Percentiles rank a stretch among this genome's conserved stretches.
Conservation (phyloP, 2,113 vertebrate genomes). For the Myiopsitta monachus region DNA sequence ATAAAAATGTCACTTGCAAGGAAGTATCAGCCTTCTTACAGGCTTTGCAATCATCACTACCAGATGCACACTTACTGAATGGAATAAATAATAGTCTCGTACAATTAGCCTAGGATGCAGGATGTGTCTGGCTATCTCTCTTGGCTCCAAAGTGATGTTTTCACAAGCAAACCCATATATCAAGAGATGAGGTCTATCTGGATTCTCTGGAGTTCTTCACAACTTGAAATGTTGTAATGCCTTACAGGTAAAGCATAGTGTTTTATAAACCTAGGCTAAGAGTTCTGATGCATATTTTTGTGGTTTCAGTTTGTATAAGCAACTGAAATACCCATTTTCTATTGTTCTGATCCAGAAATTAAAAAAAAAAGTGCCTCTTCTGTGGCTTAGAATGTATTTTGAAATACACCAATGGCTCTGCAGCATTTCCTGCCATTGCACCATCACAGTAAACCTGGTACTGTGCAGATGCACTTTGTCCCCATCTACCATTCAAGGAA, state of each 20-base stretch:
- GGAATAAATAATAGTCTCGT: constrained; percentile 46
- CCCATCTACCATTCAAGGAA: neutral
- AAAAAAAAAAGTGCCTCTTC: neutral
- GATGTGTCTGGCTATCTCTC: constrained; percentile 20
- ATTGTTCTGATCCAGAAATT: neutral
- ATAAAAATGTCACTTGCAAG: constrained; percentile 69
- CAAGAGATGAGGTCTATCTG: neutral
- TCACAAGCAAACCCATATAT: neutral
- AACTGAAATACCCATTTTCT: neutral
- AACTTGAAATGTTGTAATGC: neutral
- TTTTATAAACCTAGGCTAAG: neutral
- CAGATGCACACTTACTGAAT: constrained; percentile 53
- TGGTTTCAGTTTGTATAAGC: neutral
- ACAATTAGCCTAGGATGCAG: constrained; percentile 57
- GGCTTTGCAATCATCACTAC: constrained; percentile 60
- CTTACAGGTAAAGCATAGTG: neutral
- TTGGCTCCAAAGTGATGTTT: neutral
- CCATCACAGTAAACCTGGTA: neutral
- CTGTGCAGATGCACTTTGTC: neutral
- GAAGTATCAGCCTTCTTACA: constrained; percentile 63
- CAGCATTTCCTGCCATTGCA: neutral
- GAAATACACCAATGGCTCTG: constrained; percentile 1
- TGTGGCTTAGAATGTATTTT: constrained; percentile 9
- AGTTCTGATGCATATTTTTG: neutral
- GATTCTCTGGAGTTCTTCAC: neutral